A percentile compares a stretch with the other conserved stretches of the same genome.
phyloP scores from a whole-genome alignment of 2,797 vertebrate genomes.

The Luscinia megarhynchos region DNA sequence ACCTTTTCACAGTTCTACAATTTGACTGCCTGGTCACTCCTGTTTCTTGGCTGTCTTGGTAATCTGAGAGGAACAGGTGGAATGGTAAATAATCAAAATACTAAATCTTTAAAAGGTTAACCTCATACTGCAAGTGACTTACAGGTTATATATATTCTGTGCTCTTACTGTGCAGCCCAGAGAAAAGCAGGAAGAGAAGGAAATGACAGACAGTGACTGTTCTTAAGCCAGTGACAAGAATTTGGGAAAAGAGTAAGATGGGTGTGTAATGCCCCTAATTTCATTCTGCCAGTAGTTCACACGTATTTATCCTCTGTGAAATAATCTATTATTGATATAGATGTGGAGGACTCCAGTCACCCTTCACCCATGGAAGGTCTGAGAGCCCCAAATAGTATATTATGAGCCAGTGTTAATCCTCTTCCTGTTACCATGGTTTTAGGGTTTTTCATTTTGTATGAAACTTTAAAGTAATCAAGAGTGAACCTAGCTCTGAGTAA shows the following conservation, averaged over 20 bases:
- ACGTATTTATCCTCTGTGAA: not conserved
- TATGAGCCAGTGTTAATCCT: not conserved
- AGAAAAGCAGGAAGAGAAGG: not conserved
- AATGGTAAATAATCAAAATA: conserved; percentile 45
- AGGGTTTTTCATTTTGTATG: accelerated
- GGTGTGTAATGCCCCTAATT: not conserved
- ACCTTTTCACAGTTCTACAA: conserved; percentile 55
- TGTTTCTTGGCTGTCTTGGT: not conserved
- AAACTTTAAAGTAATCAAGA: not conserved
- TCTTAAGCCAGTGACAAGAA: not conserved
- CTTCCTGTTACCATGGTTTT: not conserved
- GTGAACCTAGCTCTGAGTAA: not conserved
- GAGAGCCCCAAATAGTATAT: not conserved
- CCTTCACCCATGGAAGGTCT: not conserved
- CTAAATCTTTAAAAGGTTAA: conserved; percentile 57
- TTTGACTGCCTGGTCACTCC: conserved; percentile 52
- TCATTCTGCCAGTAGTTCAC: not conserved
- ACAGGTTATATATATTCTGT: not conserved
- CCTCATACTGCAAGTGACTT: not conserved
- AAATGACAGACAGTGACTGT: not conserved
- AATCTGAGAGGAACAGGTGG: conserved; percentile 39
- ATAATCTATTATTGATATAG: not conserved
- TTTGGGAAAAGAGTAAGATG: not conserved
- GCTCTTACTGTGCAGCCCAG: not conserved
- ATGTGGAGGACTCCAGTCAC: not conserved